These are phyloP conservation scores for Isoperla grammatica DNA, from an alignment of 2,888 invertebrate genomes.

Conservation along the genomic window DNA sequence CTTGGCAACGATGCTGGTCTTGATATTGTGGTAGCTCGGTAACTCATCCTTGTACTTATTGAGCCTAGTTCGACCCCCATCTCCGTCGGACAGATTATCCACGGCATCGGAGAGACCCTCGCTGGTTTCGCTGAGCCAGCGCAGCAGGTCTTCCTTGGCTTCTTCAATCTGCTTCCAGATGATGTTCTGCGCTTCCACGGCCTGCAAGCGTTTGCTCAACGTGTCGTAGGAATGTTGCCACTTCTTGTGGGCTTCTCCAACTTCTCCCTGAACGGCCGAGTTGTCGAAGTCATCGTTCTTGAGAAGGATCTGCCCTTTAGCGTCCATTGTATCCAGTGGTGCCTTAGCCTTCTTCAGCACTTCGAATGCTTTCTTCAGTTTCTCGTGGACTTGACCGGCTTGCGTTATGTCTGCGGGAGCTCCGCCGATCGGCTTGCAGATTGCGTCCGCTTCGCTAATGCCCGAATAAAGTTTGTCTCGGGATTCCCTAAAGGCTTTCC, in stretches of 20 bases:
- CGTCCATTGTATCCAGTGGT: constrained; percentile 69
- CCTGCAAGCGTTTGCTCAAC: constrained; percentile 67
- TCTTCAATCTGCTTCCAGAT: constrained; percentile 91
- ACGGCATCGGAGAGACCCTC: constrained; percentile 68
- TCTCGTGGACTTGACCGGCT: constrained; percentile 64
- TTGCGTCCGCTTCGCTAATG: constrained; percentile 59
- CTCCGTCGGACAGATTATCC: constrained; percentile 72
- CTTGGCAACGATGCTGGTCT: constrained; percentile 72
- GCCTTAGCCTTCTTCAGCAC: constrained; percentile 68
- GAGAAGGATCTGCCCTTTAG: constrained; percentile 64
- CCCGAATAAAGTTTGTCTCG: constrained; percentile 64
- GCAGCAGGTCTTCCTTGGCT: constrained; percentile 71
- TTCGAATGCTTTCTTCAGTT: constrained; percentile 69
- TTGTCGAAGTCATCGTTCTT: constrained; percentile 65
- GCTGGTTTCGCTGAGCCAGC: constrained; percentile 80
- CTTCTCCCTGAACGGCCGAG: constrained; percentile 43
- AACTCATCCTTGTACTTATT: constrained; percentile 82
- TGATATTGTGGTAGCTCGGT: constrained; percentile 68
- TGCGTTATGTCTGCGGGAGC: constrained; percentile 68
- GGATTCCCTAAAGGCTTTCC: constrained; percentile 69
- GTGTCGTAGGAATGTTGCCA: constrained; percentile 69
- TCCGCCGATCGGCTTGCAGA: constrained; percentile 57
- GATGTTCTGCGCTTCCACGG: constrained; percentile 81
- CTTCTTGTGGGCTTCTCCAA: constrained; percentile 53
- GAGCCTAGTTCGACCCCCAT: constrained; percentile 70